Evolutionary conservation across 2,797 vertebrate species (phyloP).

Genomic region (Dipus sagitta): DNA sequence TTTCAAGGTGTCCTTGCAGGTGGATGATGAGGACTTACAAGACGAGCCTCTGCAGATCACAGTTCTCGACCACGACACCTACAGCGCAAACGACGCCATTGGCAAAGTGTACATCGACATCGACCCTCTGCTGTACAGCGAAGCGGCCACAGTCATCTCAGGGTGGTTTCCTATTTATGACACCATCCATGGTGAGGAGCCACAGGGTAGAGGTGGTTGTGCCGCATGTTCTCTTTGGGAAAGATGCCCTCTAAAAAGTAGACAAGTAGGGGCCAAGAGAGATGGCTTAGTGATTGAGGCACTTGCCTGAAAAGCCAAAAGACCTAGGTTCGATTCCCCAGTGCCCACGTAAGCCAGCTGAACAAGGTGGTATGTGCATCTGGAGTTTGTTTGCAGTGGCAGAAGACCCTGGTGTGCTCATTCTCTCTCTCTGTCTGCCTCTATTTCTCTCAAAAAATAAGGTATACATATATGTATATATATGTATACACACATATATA

Average conservation of each 20-base stretch:
- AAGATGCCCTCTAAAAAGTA: not conserved
- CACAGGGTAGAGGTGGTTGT: constrained; percentile 15
- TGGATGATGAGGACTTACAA: constrained; percentile 98
- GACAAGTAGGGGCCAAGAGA: constrained; percentile 12
- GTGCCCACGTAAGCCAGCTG: too few relatives aligned
- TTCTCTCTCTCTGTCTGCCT: too few relatives aligned
- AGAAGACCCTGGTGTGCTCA: too few relatives aligned
- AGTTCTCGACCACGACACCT: constrained; percentile 98
- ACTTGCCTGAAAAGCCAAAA: too few relatives aligned
- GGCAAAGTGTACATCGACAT: constrained; percentile 99
- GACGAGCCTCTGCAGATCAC: constrained; percentile 99
- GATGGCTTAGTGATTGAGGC: too few relatives aligned
- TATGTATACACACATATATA: too few relatives aligned
- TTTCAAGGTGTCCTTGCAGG: constrained; percentile 87
- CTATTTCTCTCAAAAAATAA: too few relatives aligned
- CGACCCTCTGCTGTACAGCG: constrained; percentile 95
- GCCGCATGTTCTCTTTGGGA: not conserved
- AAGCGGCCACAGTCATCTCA: constrained; percentile 98
- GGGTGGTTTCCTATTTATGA: constrained; percentile 99
- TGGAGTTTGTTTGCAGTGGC: too few relatives aligned
- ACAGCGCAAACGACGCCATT: constrained; percentile 99
- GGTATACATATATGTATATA: too few relatives aligned
- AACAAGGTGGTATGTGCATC: too few relatives aligned
- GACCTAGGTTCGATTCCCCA: too few relatives aligned
- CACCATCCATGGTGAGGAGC: constrained; percentile 96